These are phyloP conservation scores for Anthonomus grandis DNA, from an alignment of 1,140 invertebrate genomes.

Conservation along the genomic window DNA sequence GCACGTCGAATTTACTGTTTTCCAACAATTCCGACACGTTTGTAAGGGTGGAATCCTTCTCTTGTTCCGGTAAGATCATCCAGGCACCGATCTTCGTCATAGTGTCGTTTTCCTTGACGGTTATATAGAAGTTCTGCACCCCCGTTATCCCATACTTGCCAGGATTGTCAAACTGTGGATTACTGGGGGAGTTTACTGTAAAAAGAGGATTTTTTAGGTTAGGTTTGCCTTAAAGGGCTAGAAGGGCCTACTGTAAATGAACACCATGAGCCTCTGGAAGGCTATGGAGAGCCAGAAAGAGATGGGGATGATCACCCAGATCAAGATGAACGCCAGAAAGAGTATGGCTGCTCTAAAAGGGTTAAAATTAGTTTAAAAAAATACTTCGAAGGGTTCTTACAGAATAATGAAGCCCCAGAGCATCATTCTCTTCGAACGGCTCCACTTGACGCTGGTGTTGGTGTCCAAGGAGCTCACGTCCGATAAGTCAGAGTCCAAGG, in stretches of 20 bases:
- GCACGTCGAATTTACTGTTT: slow-evolving; percentile 18
- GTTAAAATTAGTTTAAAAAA: background rate
- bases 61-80: slow-evolving; percentile 32
- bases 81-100: slow-evolving; percentile 37
- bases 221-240: background rate
- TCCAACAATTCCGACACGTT: slow-evolving; percentile 16
- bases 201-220: background rate
- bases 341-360: too few species aligned
- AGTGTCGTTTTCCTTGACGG: slow-evolving; percentile 21
- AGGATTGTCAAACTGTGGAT: slow-evolving; percentile 30
- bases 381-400: too few species aligned
- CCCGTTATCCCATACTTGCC: slow-evolving; percentile 25
- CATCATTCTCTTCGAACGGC: too few species aligned
- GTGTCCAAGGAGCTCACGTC: too few species aligned
- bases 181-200: slow-evolving; percentile 26
- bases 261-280: slow-evolving; percentile 35
- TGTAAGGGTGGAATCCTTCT: slow-evolving; percentile 6
- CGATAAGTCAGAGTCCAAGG: too few species aligned
- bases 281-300: slow-evolving; percentile 32
- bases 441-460: too few species aligned
- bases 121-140: slow-evolving; percentile 36
- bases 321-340: slow-evolving; percentile 28
- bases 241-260: too few species aligned
- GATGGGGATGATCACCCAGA: slow-evolving; percentile 37
- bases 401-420: too few species aligned